Percentiles rank a stretch among this genome's conserved stretches.
phyloP scores from a whole-genome alignment of 2,888 invertebrate genomes.

The Drosophila picticornis region DNA sequence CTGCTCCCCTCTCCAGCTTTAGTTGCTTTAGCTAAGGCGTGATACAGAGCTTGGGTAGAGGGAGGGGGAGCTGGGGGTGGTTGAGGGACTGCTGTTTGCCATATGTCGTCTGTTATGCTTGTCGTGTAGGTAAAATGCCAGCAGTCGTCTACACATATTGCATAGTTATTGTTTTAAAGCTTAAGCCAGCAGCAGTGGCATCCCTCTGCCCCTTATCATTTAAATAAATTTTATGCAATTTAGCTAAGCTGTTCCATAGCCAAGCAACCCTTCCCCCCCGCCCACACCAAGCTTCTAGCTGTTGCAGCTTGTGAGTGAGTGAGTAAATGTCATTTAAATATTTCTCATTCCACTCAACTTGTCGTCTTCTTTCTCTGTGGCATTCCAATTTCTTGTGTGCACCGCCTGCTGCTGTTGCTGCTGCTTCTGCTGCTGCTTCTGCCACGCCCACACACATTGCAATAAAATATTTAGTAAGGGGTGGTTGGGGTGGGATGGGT shows the following conservation, averaged over 20 bases:
- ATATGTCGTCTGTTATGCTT: conserved; percentile 59
- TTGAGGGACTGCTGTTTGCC: conserved; percentile 18
- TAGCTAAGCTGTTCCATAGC: conserved; percentile 74
- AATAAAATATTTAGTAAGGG: conserved; percentile 71
- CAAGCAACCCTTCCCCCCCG: background rate
- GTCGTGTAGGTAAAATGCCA: conserved; percentile 65
- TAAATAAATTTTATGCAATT: conserved; percentile 82
- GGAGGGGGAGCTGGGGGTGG: background rate
- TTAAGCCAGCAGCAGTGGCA: conserved; percentile 37
- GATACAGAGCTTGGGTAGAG: background rate
- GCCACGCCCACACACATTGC: conserved; percentile 42
- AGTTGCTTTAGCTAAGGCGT: conserved; percentile 44
- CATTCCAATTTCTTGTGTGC: conserved; percentile 75
- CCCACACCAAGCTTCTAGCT: background rate
- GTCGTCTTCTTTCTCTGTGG: conserved; percentile 63
- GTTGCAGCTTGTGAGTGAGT: conserved; percentile 55
- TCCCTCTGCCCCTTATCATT: conserved; percentile 51
- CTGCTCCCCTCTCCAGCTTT: conserved; percentile 35
- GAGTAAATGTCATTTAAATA: conserved; percentile 81
- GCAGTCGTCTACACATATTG: conserved; percentile 69
- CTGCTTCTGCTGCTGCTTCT: background rate
- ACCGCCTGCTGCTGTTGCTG: conserved; percentile 20
- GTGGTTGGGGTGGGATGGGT: background rate
- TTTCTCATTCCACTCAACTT: conserved; percentile 48
- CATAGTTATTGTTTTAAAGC: conserved; percentile 80